phyloP scores from a whole-genome alignment of 2,888 invertebrate species.

The Parascotia fuliginaria region DNA sequence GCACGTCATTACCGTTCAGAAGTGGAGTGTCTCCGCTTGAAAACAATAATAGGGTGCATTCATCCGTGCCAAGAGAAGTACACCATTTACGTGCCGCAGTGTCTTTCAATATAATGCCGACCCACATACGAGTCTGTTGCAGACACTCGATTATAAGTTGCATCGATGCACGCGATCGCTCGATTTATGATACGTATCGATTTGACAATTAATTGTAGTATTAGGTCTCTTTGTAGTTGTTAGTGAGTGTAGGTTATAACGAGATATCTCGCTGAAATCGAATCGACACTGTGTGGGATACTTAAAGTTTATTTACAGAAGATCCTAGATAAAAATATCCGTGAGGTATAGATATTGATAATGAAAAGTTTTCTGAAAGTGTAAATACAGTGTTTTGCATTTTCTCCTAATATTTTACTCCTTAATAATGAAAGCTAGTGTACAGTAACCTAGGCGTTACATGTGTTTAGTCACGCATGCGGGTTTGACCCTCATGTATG shows the following conservation, averaged over 20 bases:
- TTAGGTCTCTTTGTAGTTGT: not conserved
- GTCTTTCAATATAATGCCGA: slow-evolving; percentile 56
- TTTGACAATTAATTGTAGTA: slow-evolving; percentile 12
- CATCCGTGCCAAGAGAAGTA: slow-evolving; percentile 14
- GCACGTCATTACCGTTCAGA: not conserved
- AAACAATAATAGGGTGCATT: slow-evolving; percentile 4
- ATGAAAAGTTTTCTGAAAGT: too few species aligned
- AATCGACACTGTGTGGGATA: too few species aligned
- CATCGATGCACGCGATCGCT: slow-evolving; percentile 59
- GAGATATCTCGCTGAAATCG: too few species aligned
- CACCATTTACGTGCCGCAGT: slow-evolving; percentile 44
- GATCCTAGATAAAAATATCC: too few species aligned
- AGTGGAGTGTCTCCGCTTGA: not conserved
- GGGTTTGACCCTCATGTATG: too few species aligned
- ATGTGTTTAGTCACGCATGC: too few species aligned
- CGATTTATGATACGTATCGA: slow-evolving; percentile 40
- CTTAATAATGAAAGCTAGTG: too few species aligned
- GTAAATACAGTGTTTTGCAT: too few species aligned
- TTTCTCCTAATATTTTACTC: too few species aligned
- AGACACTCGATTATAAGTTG: slow-evolving; percentile 55
- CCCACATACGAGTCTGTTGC: slow-evolving; percentile 48
- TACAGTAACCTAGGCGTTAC: too few species aligned
- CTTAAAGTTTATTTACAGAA: too few species aligned
- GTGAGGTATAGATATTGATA: too few species aligned
- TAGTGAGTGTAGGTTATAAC: not conserved